These are phyloP conservation scores for Conops quadrifasciatus DNA, from an alignment of 2,888 invertebrate species.

Conservation along the genomic window DNA sequence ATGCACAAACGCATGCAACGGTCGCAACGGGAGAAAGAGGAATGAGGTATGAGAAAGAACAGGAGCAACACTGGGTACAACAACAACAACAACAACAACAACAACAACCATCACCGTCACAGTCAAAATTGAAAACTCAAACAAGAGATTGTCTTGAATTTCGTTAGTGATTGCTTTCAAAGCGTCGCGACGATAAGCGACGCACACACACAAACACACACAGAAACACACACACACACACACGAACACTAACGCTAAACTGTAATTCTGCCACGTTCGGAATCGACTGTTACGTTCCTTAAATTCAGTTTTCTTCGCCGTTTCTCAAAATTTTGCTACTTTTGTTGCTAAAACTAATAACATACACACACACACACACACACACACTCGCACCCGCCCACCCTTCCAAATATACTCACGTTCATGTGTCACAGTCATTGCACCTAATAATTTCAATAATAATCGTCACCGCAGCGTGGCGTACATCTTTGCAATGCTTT, in stretches of 20 bases:
- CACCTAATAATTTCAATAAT: background rate
- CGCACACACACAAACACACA: background rate
- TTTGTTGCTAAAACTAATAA: no score
- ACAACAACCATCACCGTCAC: background rate
- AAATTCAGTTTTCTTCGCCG: no score
- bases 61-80: background rate
- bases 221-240: constrained; percentile 3
- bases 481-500: no score
- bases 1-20: no score
- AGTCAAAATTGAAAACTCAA: constrained; percentile 24
- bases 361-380: background rate
- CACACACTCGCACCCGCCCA: background rate
- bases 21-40: background rate
- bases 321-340: no score
- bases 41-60: no score
- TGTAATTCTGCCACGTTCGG: no score
- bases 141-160: constrained; percentile 34
- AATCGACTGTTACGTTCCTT: no score
- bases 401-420: background rate
- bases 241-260: no score
- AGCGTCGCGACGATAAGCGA: constrained; percentile 7
- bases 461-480: no score
- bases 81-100: background rate
- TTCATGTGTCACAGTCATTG: background rate
- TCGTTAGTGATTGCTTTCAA: constrained; percentile 12